phyloP scores from a whole-genome alignment of 2,888 invertebrate genomes.

The Hemistola chrysoprasaria region DNA sequence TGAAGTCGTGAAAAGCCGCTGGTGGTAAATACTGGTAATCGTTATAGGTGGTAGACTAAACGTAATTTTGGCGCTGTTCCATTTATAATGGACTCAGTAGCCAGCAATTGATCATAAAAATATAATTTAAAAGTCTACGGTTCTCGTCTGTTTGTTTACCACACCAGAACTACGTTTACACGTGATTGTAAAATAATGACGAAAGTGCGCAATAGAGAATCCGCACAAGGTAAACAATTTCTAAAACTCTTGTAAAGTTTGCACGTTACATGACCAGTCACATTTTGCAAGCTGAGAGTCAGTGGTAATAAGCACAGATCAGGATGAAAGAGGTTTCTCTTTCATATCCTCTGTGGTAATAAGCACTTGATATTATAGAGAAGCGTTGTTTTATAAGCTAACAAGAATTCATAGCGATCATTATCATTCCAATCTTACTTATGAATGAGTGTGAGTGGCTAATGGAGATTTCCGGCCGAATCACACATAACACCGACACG shows the following conservation, averaged over 20 bases:
- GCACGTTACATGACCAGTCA: slow-evolving; percentile 8
- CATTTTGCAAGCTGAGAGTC: slow-evolving; percentile 10
- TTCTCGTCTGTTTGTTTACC: slow-evolving; percentile 12
- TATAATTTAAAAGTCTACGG: slow-evolving; percentile 29
- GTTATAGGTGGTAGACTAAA: slow-evolving; percentile 25
- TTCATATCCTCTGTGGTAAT: neutral
- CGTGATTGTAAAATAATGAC: slow-evolving; percentile 21
- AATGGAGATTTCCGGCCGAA: slow-evolving; percentile 32
- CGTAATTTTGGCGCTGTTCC: slow-evolving; percentile 37
- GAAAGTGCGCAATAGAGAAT: slow-evolving; percentile 24
- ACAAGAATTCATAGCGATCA: slow-evolving; percentile 10
- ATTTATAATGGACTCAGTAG: slow-evolving; percentile 31
- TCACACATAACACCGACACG: slow-evolving; percentile 27
- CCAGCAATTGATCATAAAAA: slow-evolving; percentile 42
- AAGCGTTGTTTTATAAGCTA: slow-evolving; percentile 11
- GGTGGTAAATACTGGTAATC: slow-evolving; percentile 22
- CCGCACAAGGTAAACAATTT: slow-evolving; percentile 20
- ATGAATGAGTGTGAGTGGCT: slow-evolving; percentile 27
- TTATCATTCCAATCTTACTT: slow-evolving; percentile 24
- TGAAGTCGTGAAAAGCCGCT: slow-evolving; percentile 16
- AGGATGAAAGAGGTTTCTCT: neutral
- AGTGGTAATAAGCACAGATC: too few species aligned
- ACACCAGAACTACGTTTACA: neutral
- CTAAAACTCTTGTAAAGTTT: slow-evolving; percentile 9
- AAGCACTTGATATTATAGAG: too few species aligned